These are phyloP conservation scores for Asteroscopus sphinx DNA, from an alignment of 2,888 invertebrate species.

Conservation along the genomic window DNA sequence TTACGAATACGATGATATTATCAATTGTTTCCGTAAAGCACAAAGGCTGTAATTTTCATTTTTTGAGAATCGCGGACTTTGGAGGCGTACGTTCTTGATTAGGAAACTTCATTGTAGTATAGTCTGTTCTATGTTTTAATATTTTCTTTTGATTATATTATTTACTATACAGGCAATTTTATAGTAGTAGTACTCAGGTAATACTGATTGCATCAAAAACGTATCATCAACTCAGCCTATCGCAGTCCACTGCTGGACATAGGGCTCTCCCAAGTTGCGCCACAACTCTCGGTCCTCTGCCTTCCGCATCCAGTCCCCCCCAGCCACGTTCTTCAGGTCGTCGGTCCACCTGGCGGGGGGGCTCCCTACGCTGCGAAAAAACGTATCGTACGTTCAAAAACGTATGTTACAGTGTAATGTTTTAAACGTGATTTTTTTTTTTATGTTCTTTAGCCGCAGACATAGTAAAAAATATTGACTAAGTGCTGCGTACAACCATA, in stretches of 20 bases:
- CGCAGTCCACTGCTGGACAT: too few relatives aligned
- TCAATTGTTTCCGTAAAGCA: neutral
- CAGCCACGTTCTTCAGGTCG: too few relatives aligned
- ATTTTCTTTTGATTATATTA: neutral
- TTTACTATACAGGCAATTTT: too few relatives aligned
- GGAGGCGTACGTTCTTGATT: neutral
- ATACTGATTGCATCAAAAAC: constrained; percentile 15
- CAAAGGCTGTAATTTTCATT: constrained; percentile 3
- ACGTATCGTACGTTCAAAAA: too few relatives aligned
- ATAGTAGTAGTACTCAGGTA: neutral
- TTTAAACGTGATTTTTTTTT: constrained; percentile 15
- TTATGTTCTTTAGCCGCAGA: constrained; percentile 12
- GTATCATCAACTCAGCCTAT: too few relatives aligned
- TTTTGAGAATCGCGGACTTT: constrained; percentile 2
- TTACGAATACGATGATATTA: constrained; percentile 16
- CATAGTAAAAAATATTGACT: too few relatives aligned
- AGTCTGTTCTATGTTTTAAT: neutral
- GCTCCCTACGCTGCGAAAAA: too few relatives aligned
- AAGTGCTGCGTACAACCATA: too few relatives aligned
- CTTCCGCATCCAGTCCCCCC: too few relatives aligned
- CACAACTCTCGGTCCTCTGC: too few relatives aligned
- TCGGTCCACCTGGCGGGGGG: too few relatives aligned
- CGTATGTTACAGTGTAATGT: constrained; percentile 2
- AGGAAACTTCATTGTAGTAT: neutral
- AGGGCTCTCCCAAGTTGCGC: too few relatives aligned